Evolutionary conservation across 2,113 vertebrate species (phyloP).

Genomic region (Hiodon alosoides): DNA sequence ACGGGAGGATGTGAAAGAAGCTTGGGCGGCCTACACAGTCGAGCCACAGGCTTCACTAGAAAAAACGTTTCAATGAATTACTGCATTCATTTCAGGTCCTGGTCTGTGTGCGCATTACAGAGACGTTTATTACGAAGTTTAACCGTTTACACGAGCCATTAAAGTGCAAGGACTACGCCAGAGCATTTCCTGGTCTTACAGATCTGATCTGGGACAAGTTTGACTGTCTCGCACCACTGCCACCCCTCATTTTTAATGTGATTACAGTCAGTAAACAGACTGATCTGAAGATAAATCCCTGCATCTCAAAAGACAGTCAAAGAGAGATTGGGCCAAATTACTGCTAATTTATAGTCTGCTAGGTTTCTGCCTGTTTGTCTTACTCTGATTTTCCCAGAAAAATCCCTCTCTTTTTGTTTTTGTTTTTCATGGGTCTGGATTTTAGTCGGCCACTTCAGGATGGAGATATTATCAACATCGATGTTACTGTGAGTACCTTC

Average conservation of each 20-base stretch:
- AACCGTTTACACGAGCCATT: neutral
- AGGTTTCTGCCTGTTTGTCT: constrained; percentile 52
- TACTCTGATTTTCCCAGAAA: constrained; percentile 50
- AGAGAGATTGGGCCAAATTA: constrained; percentile 33
- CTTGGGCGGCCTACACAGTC: neutral
- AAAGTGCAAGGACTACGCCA: constrained; percentile 1
- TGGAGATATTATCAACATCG: constrained; percentile 97
- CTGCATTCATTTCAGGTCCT: neutral
- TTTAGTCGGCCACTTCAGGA: constrained; percentile 88
- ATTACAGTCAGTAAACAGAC: constrained; percentile 41
- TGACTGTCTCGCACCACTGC: constrained; percentile 35
- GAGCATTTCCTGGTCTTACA: neutral
- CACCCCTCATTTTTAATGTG: constrained; percentile 52
- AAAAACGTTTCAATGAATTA: neutral
- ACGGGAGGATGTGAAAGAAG: no score
- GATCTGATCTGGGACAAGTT: neutral
- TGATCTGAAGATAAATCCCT: constrained; percentile 48
- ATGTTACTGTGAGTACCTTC: constrained; percentile 88
- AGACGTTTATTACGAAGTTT: constrained; percentile 3
- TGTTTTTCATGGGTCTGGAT: constrained; percentile 17
- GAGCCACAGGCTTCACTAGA: neutral
- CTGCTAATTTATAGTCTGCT: constrained; percentile 48
- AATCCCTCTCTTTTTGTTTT: constrained; percentile 48
- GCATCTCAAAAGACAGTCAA: constrained; percentile 41
- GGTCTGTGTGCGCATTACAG: constrained; percentile 1